phyloP scores from a whole-genome alignment of 1,140 invertebrate genomes.

The Ganaspis sp. region DNA sequence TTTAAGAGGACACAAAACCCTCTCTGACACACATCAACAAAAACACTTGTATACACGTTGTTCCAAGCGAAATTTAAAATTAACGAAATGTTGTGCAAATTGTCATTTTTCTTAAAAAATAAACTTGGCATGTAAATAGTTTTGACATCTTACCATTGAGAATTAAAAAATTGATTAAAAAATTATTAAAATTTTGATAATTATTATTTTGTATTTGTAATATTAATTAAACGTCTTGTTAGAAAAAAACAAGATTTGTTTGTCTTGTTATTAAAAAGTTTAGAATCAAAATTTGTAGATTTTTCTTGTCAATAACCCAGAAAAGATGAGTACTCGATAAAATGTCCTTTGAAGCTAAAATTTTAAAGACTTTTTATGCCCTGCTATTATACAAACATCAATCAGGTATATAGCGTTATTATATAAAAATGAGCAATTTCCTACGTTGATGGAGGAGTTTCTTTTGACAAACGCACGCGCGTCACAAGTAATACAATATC shows the following conservation, averaged over 20 bases:
- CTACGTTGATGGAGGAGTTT: background rate
- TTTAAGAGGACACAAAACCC: background rate
- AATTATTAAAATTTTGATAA: too few relatives aligned
- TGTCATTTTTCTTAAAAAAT: too few relatives aligned
- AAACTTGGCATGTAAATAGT: too few relatives aligned
- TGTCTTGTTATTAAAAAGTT: too few relatives aligned
- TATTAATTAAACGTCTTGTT: too few relatives aligned
- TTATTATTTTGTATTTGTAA: too few relatives aligned
- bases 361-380: background rate
- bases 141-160: too few relatives aligned
- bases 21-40: background rate
- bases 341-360: background rate
- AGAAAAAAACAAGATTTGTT: too few relatives aligned
- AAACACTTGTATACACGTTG: background rate
- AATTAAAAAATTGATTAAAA: background rate
- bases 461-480: background rate
- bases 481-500: background rate
- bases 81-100: background rate
- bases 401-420: background rate
- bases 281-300: too few relatives aligned
- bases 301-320: too few relatives aligned
- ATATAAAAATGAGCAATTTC: background rate
- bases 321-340: too few relatives aligned
- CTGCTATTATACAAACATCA: background rate
- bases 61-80: background rate